phyloP scores from a whole-genome alignment of 30 jellyfish, hydroid and myxozoan genomes.

The Aurelia coerulea region DNA sequence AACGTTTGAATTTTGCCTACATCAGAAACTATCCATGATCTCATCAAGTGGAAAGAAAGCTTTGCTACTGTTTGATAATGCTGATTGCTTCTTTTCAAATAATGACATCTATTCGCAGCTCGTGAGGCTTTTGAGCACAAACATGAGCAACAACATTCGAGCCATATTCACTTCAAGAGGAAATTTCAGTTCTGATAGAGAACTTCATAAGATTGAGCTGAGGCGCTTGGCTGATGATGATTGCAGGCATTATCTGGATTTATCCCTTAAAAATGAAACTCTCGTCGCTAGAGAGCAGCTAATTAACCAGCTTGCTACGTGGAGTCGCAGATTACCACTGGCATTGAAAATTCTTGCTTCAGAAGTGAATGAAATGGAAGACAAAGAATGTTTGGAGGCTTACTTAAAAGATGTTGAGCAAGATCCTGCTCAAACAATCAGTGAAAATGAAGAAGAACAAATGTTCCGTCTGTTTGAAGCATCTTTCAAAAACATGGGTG shows the following conservation, averaged over 20 bases:
- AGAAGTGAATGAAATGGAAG: neutral
- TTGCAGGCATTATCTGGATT: neutral
- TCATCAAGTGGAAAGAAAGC: conserved; percentile 11
- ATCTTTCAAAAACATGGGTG: conserved; percentile 3
- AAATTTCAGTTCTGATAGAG: no score
- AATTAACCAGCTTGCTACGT: neutral
- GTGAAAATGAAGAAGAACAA: neutral
- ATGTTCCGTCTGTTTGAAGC: neutral
- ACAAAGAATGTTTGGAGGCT: conserved; percentile 16
- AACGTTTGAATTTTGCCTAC: neutral
- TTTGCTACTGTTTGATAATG: conserved; percentile 26
- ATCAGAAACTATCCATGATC: neutral
- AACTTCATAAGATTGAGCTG: neutral
- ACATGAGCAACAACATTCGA: conserved; percentile 8
- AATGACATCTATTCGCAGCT: neutral
- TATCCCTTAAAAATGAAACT: neutral
- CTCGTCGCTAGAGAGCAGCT: neutral
- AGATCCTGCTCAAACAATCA: conserved; percentile 3
- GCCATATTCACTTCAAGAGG: neutral
- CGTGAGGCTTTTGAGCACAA: neutral
- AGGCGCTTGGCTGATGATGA: neutral
- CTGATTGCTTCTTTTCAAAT: conserved; percentile 14
- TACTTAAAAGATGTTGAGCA: conserved; percentile 1
- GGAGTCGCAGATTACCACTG: conserved; percentile 16
- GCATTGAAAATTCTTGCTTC: conserved; percentile 9